Percentiles rank a stretch among this genome's conserved stretches.
Evolutionary conservation across 2,797 vertebrate species (phyloP).

Genomic region (Triplophysa yarkandensis): DNA sequence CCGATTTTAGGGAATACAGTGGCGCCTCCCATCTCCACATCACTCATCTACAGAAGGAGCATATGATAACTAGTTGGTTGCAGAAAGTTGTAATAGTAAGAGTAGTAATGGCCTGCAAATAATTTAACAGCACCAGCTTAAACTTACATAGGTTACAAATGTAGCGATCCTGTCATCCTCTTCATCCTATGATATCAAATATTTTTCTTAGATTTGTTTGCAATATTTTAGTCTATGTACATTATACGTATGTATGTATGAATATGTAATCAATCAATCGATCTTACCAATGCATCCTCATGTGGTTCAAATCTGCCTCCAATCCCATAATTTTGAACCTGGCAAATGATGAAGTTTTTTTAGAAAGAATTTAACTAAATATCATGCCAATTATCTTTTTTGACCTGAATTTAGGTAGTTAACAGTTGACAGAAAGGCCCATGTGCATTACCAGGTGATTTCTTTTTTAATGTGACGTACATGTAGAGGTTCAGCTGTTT

Average conservation of each 20-base stretch:
- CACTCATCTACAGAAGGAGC: conserved; percentile 75
- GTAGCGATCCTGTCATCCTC: conserved; percentile 48
- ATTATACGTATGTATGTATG: too few species aligned
- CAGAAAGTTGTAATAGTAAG: neutral
- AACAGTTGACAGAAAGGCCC: too few species aligned
- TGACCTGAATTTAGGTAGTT: too few species aligned
- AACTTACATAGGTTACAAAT: conserved; percentile 53
- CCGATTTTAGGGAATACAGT: conserved; percentile 83
- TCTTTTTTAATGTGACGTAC: conserved; percentile 57
- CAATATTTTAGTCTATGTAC: neutral
- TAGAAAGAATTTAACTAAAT: neutral
- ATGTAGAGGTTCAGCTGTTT: conserved; percentile 79
- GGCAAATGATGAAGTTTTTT: neutral
- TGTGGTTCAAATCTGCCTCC: conserved; percentile 84
- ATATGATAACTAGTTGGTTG: neutral
- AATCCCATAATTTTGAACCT: conserved; percentile 87
- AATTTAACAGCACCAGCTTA: neutral
- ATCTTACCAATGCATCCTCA: conserved; percentile 66
- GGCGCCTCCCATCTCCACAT: conserved; percentile 83
- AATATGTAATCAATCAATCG: neutral
- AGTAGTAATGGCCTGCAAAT: neutral
- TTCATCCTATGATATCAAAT: neutral
- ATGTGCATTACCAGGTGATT: neutral
- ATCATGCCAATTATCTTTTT: too few species aligned
- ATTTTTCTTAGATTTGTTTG: neutral